Percentiles rank a stretch among this genome's conserved stretches.
phyloP scores from a whole-genome alignment of 2,888 invertebrate genomes.

The Himalopsyche tibetana region DNA sequence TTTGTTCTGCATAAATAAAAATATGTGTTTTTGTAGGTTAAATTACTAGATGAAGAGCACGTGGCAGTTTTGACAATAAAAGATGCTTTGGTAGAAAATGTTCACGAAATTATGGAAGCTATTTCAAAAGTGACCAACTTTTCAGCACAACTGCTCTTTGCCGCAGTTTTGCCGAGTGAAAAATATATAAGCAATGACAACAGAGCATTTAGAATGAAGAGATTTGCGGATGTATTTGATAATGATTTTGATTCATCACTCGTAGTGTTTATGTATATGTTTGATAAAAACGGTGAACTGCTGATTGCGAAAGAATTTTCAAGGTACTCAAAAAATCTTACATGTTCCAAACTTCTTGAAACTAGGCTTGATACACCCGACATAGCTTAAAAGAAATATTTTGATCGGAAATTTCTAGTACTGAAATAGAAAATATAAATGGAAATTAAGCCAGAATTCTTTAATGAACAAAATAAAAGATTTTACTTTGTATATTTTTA shows the following conservation, averaged over 20 bases:
- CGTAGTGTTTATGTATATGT: slow-evolving; percentile 66
- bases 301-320: slow-evolving; percentile 37
- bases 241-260: slow-evolving; percentile 63
- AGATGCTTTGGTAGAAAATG: slow-evolving; percentile 72
- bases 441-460: neutral
- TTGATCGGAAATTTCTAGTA: too few relatives aligned
- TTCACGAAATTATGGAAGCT: slow-evolving; percentile 69
- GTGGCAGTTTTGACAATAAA: slow-evolving; percentile 73
- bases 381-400: too few relatives aligned
- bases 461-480: neutral
- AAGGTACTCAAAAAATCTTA: slow-evolving; percentile 20
- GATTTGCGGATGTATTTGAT: slow-evolving; percentile 44
- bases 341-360: too few relatives aligned
- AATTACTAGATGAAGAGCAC: slow-evolving; percentile 71
- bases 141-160: slow-evolving; percentile 72
- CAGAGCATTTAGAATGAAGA: slow-evolving; percentile 17
- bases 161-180: slow-evolving; percentile 70
- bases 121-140: slow-evolving; percentile 71
- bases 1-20: neutral
- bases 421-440: too few relatives aligned
- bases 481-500: too few relatives aligned
- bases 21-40: slow-evolving; percentile 71
- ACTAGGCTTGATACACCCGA: too few relatives aligned
- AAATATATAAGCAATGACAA: slow-evolving; percentile 46
- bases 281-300: slow-evolving; percentile 58